Evolutionary conservation across 2,888 invertebrate species (phyloP).

Genomic region (Melitaea athalia): DNA sequence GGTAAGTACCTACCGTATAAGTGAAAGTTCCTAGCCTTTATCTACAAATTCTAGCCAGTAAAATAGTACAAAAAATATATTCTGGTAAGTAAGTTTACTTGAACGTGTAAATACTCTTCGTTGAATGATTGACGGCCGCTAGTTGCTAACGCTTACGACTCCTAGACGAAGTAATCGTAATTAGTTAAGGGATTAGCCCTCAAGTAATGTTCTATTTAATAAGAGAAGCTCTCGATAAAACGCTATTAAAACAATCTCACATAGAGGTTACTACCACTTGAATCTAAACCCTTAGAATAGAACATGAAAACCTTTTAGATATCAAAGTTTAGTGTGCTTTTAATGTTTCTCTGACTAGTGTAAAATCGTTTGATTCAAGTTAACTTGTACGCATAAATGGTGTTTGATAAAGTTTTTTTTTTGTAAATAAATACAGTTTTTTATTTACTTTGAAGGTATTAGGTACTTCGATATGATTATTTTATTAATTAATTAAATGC

Average conservation of each 20-base stretch:
- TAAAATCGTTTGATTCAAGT: constrained; percentile 6
- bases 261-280: not conserved
- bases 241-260: constrained; percentile 6
- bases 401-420: not conserved
- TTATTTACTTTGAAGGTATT: too few relatives aligned
- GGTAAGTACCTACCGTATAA: too few relatives aligned
- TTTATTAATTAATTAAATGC: too few relatives aligned
- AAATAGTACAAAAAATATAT: not conserved
- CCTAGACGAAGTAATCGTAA: constrained; percentile 64
- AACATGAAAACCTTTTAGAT: not conserved
- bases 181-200: constrained; percentile 66
- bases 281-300: not conserved
- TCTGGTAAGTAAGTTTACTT: constrained; percentile 11
- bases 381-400: not conserved
- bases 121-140: constrained; percentile 68
- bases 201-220: constrained; percentile 43
- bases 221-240: constrained; percentile 13
- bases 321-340: not conserved
- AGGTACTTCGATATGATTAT: too few relatives aligned
- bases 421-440: too few relatives aligned
- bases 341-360: not conserved
- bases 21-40: too few relatives aligned
- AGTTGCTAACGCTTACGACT: constrained; percentile 53
- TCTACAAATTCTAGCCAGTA: too few relatives aligned
- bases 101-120: constrained; percentile 47